Conservation (phyloP, 2,113 vertebrate genomes). For the Lichenostomus cassidix region DNA sequence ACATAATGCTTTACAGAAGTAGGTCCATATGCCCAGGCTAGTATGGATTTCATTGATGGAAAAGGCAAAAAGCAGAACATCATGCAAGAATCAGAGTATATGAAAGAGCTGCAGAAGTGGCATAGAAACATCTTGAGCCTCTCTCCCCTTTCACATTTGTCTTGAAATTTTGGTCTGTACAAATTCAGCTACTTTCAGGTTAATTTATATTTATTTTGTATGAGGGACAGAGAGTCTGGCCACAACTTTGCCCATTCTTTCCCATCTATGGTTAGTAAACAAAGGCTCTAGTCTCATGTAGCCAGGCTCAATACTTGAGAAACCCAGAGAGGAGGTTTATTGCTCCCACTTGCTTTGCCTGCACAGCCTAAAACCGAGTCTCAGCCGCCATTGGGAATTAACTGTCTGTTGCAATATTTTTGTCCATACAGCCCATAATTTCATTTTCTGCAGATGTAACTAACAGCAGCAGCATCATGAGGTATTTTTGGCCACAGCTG, state of each 20-base stretch:
- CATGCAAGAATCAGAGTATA: not conserved
- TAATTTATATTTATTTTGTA: not conserved
- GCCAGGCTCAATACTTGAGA: not conserved
- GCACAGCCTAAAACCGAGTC: fast-evolving
- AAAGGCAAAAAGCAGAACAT: not conserved
- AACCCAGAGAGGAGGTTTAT: not conserved
- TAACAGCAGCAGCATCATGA: not conserved
- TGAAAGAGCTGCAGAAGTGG: not conserved
- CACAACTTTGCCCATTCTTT: not conserved
- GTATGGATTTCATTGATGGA: not conserved
- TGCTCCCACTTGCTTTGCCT: not conserved
- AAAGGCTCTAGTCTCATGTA: not conserved
- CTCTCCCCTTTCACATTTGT: not conserved
- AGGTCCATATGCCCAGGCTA: not conserved
- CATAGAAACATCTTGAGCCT: not conserved
- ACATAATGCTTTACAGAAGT: not conserved
- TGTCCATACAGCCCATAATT: not conserved
- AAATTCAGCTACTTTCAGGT: not conserved
- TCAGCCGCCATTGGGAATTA: not conserved
- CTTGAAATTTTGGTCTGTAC: not conserved
- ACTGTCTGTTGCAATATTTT: not conserved
- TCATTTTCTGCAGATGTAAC: not conserved
- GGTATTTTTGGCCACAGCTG: not conserved
- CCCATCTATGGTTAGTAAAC: not conserved
- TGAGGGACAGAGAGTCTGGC: not conserved